Conservation (phyloP, 2,888 invertebrate genomes). For the Meloe dianella region DNA sequence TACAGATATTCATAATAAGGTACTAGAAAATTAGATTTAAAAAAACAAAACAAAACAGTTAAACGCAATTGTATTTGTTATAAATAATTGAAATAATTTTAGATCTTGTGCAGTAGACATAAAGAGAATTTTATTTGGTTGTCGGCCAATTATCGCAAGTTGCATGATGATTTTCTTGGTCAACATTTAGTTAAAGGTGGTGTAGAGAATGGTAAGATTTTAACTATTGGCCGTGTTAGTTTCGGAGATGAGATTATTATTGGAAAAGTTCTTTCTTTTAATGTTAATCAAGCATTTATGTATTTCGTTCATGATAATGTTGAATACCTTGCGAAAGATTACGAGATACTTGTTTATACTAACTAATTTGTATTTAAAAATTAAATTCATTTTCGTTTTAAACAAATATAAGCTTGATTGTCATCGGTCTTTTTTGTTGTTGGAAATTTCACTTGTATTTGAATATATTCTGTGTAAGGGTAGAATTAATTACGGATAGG, state of each 20-base stretch:
- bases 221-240: background rate
- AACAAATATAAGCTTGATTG: background rate
- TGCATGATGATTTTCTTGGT: background rate
- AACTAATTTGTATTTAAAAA: background rate
- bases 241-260: background rate
- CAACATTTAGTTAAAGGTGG: background rate
- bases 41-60: too few relatives aligned
- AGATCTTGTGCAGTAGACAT: background rate
- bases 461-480: background rate
- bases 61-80: too few relatives aligned
- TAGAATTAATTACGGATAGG: constrained; percentile 9
- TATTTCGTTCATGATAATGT: background rate
- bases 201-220: background rate
- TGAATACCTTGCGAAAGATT: background rate
- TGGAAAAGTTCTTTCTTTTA: background rate
- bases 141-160: background rate
- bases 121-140: background rate
- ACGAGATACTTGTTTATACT: background rate
- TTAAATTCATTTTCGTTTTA: background rate
- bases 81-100: background rate
- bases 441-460: background rate
- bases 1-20: background rate
- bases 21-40: background rate
- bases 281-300: background rate
- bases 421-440: too few relatives aligned